Evolutionary conservation across 2,888 invertebrate species (phyloP).

Genomic region (Drosophila acutilabella): DNA sequence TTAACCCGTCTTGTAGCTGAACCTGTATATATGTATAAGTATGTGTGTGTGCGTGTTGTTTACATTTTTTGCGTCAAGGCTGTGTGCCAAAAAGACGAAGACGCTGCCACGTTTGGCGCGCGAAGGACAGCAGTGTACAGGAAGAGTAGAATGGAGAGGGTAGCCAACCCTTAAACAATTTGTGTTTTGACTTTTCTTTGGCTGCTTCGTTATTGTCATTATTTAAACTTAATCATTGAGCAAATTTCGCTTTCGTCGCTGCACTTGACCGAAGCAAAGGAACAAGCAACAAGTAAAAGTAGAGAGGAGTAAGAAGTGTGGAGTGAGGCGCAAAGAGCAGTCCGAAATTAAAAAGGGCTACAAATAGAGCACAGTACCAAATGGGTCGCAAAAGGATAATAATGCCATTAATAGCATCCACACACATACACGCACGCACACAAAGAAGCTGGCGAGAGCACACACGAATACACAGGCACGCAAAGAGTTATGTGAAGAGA

Average conservation of each 20-base stretch:
- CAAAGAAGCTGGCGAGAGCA: no score
- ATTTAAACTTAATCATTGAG: constrained; percentile 65
- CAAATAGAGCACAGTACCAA: constrained; percentile 36
- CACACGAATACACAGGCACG: constrained; percentile 4
- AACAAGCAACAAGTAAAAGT: constrained; percentile 57
- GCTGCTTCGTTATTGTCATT: constrained; percentile 27
- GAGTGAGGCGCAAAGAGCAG: constrained; percentile 34
- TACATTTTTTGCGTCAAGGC: constrained; percentile 70
- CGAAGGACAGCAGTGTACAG: constrained; percentile 29
- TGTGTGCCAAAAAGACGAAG: constrained; percentile 22
- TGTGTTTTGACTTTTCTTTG: constrained; percentile 7
- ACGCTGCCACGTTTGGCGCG: constrained; percentile 41
- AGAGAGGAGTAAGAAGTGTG: neutral
- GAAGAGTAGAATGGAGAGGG: neutral
- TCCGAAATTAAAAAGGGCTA: constrained; percentile 52
- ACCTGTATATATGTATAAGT: neutral
- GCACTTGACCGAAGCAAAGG: constrained; percentile 66
- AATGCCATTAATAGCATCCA: constrained; percentile 66
- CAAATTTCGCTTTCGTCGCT: constrained; percentile 60
- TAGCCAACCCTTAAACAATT: constrained; percentile 37
- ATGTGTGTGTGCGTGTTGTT: constrained; percentile 49
- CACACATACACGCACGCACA: constrained; percentile 8
- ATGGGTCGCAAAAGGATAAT: constrained; percentile 67
- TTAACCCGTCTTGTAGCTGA: constrained; percentile 17
- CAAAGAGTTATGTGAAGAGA: constrained; percentile 24